A percentile compares a stretch with the other conserved stretches of the same genome.
phyloP scores from a whole-genome alignment of 2,113 vertebrate genomes.

The Talpa occidentalis region DNA sequence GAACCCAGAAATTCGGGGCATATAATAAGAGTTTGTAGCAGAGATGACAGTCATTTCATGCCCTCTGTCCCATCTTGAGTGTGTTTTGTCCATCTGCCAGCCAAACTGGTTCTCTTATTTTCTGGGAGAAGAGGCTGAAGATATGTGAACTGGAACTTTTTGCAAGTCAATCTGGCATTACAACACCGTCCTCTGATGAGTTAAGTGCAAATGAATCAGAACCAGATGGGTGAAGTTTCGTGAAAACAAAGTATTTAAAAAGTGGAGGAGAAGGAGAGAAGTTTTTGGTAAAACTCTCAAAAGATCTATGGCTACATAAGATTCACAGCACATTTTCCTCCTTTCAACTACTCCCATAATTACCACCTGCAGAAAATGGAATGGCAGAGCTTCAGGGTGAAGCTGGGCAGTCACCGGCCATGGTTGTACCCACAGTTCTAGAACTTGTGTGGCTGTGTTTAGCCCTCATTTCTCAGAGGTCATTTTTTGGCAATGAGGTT shows the following conservation, averaged over 20 bases:
- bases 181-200: constrained; percentile 61
- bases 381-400: not conserved
- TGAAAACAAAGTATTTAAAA: constrained; percentile 59
- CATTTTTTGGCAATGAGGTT: constrained; percentile 62
- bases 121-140: constrained; percentile 37
- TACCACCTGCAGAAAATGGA: constrained; percentile 15
- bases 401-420: not conserved
- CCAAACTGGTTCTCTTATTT: not conserved
- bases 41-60: not conserved
- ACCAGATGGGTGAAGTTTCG: constrained; percentile 67
- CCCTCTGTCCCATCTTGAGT: not conserved
- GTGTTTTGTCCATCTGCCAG: not conserved
- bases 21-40: not conserved
- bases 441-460: not conserved
- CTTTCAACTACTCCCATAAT: not conserved
- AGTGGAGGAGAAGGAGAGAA: constrained; percentile 5
- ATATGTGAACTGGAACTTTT: constrained; percentile 37
- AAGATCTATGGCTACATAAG: not conserved
- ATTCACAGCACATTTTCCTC: not conserved
- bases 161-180: constrained; percentile 66
- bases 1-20: not conserved
- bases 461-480: constrained; percentile 7
- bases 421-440: not conserved
- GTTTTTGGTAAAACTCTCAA: not conserved
- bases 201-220: constrained; percentile 76